Evolutionary conservation across 2,888 invertebrate species (phyloP).

Genomic region (Dasypolia templi): DNA sequence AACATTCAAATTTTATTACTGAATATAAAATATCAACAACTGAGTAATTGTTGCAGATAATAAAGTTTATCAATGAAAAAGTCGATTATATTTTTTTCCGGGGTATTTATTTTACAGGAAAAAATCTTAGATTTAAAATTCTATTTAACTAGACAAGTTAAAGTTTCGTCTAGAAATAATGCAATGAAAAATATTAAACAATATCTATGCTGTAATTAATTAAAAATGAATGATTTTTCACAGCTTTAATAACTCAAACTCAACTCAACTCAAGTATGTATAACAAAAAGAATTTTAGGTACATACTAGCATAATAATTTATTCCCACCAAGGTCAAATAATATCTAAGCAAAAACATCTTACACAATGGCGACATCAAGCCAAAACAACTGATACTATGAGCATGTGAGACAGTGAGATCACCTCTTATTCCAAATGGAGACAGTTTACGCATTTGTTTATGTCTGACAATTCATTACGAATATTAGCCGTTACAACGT

Average conservation of each 20-base stretch:
- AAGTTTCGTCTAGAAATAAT: not conserved
- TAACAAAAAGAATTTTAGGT: not conserved
- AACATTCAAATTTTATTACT: not conserved
- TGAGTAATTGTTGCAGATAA: too few relatives aligned
- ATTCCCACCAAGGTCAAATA: conserved; percentile 33
- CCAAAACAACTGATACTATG: conserved; percentile 53
- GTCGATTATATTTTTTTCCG: not conserved
- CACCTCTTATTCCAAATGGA: conserved; percentile 32
- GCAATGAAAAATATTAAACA: not conserved
- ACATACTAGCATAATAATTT: conserved; percentile 18
- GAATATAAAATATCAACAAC: not conserved
- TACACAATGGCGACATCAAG: conserved; percentile 36
- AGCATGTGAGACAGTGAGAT: conserved; percentile 57
- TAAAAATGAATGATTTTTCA: not conserved
- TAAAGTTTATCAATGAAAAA: not conserved
- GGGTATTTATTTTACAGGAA: not conserved
- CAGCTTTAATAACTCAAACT: not conserved
- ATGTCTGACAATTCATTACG: conserved; percentile 14
- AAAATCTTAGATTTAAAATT: not conserved
- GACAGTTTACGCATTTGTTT: conserved; percentile 12
- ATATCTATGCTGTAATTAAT: not conserved
- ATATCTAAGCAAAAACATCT: conserved; percentile 16
- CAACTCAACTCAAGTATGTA: too few relatives aligned
- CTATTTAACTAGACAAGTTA: not conserved
- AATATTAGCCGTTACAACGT: not conserved